Conservation (phyloP, 2,797 vertebrate genomes). For the Channallabes apus region DNA sequence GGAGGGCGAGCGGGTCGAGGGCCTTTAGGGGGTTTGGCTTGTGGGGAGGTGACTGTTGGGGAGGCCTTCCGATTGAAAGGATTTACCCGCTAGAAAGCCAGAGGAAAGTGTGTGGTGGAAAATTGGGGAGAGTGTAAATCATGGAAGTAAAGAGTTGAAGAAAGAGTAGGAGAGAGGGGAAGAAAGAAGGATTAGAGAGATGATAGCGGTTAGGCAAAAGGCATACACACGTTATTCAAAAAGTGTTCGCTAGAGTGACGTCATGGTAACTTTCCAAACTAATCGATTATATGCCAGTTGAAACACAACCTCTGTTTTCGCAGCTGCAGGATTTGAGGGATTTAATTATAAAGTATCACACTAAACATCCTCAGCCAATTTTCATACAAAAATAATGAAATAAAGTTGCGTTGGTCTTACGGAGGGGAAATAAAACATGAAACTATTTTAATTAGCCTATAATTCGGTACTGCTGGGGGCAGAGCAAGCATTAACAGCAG, state of each 20-base stretch:
- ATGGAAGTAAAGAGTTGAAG: not conserved
- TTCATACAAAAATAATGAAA: not conserved
- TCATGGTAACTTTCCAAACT: conserved; percentile 7
- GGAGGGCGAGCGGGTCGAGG: conserved; percentile 89
- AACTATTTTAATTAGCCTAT: not conserved
- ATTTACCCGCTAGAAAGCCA: conserved; percentile 82
- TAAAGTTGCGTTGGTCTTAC: not conserved
- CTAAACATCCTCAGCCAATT: not conserved
- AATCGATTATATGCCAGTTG: not conserved
- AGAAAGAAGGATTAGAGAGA: not conserved
- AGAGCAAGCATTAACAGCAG: not conserved
- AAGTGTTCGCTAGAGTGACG: conserved; percentile 6
- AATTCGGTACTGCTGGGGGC: not conserved
- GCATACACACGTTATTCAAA: conserved; percentile 8
- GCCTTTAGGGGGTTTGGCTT: conserved; percentile 79
- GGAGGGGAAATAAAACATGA: not conserved
- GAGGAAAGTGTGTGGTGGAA: not conserved
- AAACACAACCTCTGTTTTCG: not conserved
- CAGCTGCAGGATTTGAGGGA: not conserved
- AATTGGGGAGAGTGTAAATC: not conserved
- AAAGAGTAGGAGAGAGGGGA: not conserved
- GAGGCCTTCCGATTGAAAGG: conserved; percentile 95
- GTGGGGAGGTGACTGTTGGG: conserved; percentile 70
- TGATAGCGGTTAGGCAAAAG: not conserved
- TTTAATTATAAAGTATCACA: not conserved